Evolutionary conservation across 2,888 invertebrate species (phyloP), one percentile per base, ranked within the genome.

Genomic region (Agriopis aurantiaria): DNA sequence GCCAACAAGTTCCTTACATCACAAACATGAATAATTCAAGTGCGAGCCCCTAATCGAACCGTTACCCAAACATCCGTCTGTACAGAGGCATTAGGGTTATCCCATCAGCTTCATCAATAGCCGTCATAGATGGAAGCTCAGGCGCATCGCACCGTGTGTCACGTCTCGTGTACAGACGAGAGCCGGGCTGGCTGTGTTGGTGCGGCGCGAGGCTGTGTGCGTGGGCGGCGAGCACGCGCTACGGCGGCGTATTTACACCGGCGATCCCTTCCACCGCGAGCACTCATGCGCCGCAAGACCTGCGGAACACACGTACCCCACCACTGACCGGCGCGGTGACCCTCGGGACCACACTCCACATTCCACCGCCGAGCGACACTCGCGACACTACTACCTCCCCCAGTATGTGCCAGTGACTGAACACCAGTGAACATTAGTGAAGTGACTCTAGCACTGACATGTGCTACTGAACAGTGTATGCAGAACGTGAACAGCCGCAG

Each of bases 251-350:
- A 94, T 94, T 93, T 94, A 94, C 94, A 86, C 89, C 89, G 88
- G 88, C 89, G 91, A 90, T 93, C 93, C 91, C 93, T 93, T 89
- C 94, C 93, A 93, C 91, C 86, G 84, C 86, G 81, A 89, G 85
- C 94, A 94, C 94, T 94, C 92, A 93, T 92, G 93, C 93, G 90
- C 93, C 86, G 92, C 88, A 80, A 88, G 91, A 90, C 88, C 87
- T 84, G 84, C 89, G 72, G 91, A 89, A 79, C 92, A 93, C 94
- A 94, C 94, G 93, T 91, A 86, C 88, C 89, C 89, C 90, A 88
- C 91, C 85, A 89, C 83, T 78, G 78, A 82, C 83, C 83, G 80
- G 79, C 84, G 82, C 83, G 81, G 82, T 82, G 85, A 88, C 87
- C 88, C 88, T 84, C 85, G 83, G 85, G 78, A 80, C 78, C 77